Evolutionary conservation across 2,888 invertebrate species (phyloP).

Genomic region (Protonemura montana): DNA sequence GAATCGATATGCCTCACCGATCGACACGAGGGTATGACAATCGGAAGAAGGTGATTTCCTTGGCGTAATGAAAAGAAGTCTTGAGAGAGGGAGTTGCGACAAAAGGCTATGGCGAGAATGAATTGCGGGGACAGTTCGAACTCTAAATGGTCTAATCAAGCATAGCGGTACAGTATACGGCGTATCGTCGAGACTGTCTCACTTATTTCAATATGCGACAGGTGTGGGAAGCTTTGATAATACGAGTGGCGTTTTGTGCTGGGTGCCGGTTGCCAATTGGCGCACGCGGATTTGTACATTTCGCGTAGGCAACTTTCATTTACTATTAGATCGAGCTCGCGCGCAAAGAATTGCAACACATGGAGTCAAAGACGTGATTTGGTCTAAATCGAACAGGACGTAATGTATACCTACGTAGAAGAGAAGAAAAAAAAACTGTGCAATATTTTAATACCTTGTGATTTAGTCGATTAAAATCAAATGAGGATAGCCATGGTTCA

Average conservation of each 20-base stretch:
- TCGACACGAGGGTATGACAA: background rate
- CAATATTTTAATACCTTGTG: background rate
- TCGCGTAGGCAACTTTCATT: conserved; percentile 27
- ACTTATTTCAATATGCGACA: background rate
- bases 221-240: background rate
- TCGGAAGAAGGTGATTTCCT: background rate
- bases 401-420: background rate
- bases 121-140: background rate
- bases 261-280: conserved; percentile 1
- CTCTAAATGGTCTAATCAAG: conserved; percentile 7
- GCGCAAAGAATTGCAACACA: background rate
- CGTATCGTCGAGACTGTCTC: background rate
- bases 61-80: background rate
- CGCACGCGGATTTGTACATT: background rate
- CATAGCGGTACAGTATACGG: background rate
- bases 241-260: background rate
- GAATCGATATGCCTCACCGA: background rate
- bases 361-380: background rate
- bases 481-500: too few species aligned
- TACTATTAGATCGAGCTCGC: background rate
- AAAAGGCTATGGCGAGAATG: background rate
- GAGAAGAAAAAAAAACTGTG: background rate
- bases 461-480: too few species aligned
- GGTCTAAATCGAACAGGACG: conserved; percentile 12
- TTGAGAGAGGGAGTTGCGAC: background rate